These are phyloP conservation scores for Entomyzon cyanotis DNA, from an alignment of 2,113 vertebrate species.

Conservation along the genomic window DNA sequence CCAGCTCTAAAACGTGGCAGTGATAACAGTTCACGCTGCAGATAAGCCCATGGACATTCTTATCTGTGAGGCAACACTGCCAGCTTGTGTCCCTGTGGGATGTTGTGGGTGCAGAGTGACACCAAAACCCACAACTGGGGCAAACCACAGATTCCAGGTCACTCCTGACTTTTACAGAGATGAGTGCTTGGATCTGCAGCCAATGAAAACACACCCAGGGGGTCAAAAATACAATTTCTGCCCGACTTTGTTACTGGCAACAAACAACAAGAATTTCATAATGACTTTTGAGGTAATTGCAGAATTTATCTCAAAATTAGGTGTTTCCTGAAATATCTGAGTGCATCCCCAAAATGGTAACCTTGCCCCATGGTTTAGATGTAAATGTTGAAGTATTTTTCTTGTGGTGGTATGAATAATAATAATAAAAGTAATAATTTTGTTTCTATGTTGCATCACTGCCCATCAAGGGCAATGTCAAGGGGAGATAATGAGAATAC, in stretches of 20 bases:
- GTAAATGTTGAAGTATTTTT: not conserved
- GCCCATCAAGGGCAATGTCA: not conserved
- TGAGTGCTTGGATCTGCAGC: not conserved
- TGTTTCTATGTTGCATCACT: not conserved
- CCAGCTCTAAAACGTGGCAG: not conserved
- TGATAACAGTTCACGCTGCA: not conserved
- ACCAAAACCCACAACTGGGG: not conserved
- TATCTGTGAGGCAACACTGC: not conserved
- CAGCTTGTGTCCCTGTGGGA: not conserved
- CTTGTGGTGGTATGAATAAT: not conserved
- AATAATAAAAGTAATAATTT: not conserved
- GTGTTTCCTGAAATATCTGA: not conserved
- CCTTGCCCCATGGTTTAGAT: not conserved
- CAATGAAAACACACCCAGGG: not conserved
- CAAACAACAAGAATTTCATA: not conserved
- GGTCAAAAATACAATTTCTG: not conserved
- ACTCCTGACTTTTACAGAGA: not conserved
- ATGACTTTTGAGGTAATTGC: not conserved
- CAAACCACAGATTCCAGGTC: not conserved
- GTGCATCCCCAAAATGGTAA: not conserved
- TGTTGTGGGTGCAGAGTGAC: not conserved
- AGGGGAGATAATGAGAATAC: not conserved
- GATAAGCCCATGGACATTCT: rapidly evolving
- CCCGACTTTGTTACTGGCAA: not conserved
- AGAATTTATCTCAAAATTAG: not conserved